phyloP scores from a whole-genome alignment of 2,113 vertebrate species.

The Amazona guildingii region DNA sequence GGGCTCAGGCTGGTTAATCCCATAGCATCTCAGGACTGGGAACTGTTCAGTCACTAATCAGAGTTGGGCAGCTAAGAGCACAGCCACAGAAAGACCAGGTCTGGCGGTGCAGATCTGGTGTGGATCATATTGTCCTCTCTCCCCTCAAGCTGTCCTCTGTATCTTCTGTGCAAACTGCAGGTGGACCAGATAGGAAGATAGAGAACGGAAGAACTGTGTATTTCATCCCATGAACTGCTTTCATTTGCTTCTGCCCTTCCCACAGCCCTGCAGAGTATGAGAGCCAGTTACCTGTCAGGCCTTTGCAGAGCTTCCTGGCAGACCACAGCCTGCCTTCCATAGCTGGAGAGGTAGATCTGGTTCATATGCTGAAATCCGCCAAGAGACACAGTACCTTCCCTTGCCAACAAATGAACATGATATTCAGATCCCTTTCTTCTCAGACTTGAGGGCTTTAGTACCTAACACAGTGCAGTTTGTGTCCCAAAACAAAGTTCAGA shows the following conservation, averaged over 20 bases:
- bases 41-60: not conserved
- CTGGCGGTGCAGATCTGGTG: not conserved
- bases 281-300: fast-evolving
- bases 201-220: not conserved
- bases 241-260: not conserved
- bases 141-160: not conserved
- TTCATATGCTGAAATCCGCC: not conserved
- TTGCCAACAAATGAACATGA: not conserved
- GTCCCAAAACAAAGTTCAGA: not conserved
- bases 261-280: not conserved
- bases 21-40: not conserved
- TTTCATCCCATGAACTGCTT: not conserved
- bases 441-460: not conserved
- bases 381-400: not conserved
- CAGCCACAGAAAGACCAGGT: not conserved
- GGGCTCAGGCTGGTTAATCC: not conserved
- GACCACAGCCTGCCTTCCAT: not conserved
- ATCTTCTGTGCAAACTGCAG: not conserved
- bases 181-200: not conserved
- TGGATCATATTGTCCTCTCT: not conserved
- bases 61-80: not conserved
- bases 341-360: not conserved
- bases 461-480: not conserved
- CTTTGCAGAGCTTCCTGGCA: not conserved
- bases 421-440: not conserved